Percentiles rank a stretch among this genome's conserved stretches.
phyloP scores from a whole-genome alignment of 2,113 vertebrate genomes.

The Gulo gulo region DNA sequence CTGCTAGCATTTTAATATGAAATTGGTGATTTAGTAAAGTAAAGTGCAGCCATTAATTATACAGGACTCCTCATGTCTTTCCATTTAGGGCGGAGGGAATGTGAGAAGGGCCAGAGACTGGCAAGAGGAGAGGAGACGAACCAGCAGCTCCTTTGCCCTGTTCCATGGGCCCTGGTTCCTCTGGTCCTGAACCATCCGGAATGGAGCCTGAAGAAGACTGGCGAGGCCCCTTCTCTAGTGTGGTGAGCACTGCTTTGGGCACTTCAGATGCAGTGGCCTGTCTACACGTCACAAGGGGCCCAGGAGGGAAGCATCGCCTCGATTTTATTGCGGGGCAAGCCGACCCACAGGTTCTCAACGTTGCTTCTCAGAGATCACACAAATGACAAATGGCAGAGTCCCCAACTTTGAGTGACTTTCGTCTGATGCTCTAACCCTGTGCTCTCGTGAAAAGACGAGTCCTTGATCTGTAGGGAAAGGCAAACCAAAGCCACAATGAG shows the following conservation, averaged over 20 bases:
- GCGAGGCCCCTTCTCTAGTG: rapidly evolving
- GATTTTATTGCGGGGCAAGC: background rate
- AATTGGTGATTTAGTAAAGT: slow-evolving; percentile 47
- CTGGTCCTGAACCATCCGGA: background rate
- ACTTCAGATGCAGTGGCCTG: rapidly evolving
- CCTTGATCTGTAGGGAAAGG: background rate
- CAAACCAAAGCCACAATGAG: background rate
- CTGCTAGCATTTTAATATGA: slow-evolving; percentile 40
- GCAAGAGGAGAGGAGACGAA: background rate
- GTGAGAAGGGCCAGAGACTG: background rate
- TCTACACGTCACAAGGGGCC: rapidly evolving
- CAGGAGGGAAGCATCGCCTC: background rate
- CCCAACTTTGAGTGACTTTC: background rate
- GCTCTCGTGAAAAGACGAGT: background rate
- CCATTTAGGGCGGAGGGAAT: background rate
- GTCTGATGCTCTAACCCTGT: background rate
- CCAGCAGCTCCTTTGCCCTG: too few relatives aligned
- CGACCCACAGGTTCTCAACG: background rate
- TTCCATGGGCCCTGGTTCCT: background rate
- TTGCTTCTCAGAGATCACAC: background rate
- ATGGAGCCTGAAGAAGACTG: background rate
- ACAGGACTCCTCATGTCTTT: background rate
- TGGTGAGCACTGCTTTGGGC: rapidly evolving
- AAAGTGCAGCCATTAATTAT: slow-evolving; percentile 53
- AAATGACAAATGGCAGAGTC: background rate